Base-by-base conservation (phyloP, 2,113 vertebrate genomes). In the Trematomus loennbergii region DNA sequence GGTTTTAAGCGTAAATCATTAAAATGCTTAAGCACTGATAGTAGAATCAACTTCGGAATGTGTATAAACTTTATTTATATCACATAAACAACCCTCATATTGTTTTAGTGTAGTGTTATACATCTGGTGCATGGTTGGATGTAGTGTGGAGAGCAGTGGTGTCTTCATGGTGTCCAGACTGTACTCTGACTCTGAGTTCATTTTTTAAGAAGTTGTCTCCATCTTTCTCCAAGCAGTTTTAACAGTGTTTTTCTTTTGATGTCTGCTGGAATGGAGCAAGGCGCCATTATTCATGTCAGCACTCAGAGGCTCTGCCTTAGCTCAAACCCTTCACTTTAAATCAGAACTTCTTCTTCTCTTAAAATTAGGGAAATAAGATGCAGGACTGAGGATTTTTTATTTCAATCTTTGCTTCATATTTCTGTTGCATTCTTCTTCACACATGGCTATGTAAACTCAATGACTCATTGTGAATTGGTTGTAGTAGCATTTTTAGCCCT, bases 271-370 rank as follows among this genome's bases (percentile, higher is more conserved):
- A 74, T 76, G 67, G 55, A 88, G 78, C 60, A 69, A 53, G 9
- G 68, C 75, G 66, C 67, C 81, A 87, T 92, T 78, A 79, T 87
- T 88, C 87, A 87, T 89, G 83, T 91, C 86, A 81, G 81, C 87
- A 54, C 79, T 78, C 71, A 58, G 78, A 67, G 80, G 45, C 50
- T 91, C 90, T 89, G 90, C 68, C 80, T 89, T 85, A 36, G 58
- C 84, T 92, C 87, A 90, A 61, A 79, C 1, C 66, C 53, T 78
- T 81, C 78, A 33, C 68, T 5, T 61, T 58, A 73, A 78, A 72
- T 71, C 71, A 69, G 68, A 63, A 33, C 64, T 53, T 65, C 61
- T 81, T 76, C 73, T 75, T 33, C 72, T 60, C 18, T 68, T 52
- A 52, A 45, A 49, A 62, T 18, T 45, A 76, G 25, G 49, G 48